Percentiles rank a stretch among this genome's conserved stretches.
These are phyloP conservation scores for Styela plicata DNA, from an alignment of 23 tunicate genomes.

Conservation along the genomic window DNA sequence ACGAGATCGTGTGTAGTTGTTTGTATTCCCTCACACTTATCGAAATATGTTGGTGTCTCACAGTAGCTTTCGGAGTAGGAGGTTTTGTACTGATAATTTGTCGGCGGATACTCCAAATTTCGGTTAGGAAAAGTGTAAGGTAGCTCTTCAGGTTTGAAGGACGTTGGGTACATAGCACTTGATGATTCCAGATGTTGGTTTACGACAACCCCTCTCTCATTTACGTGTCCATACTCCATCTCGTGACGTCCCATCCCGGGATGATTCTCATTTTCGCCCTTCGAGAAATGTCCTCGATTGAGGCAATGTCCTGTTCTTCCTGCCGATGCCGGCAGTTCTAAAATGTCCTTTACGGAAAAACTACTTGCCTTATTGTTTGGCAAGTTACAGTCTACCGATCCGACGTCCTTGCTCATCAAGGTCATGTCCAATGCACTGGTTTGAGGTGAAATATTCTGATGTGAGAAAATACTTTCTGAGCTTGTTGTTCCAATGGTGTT, in stretches of 20 bases:
- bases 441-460: not conserved
- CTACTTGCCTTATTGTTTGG: conserved; percentile 37
- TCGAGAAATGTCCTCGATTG: not conserved
- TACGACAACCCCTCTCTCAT: conserved; percentile 8
- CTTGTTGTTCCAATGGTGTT: not conserved
- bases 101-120: not conserved
- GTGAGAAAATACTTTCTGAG: not conserved
- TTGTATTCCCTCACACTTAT: not conserved
- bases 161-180: not conserved
- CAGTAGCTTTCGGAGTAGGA: not conserved
- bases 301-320: not conserved
- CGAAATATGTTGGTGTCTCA: not conserved
- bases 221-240: not conserved
- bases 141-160: conserved; percentile 8
- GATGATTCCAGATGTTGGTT: conserved; percentile 6
- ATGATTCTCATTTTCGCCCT: not conserved
- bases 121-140: not conserved
- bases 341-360: conserved; percentile 49
- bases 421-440: conserved; percentile 1
- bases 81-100: not conserved
- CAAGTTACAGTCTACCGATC: conserved; percentile 9
- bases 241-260: not conserved
- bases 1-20: not conserved
- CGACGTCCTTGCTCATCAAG: conserved; percentile 24
- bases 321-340: conserved; percentile 37